Evolutionary conservation across 1,140 invertebrate species (phyloP).

Genomic region (Drosophila repletoides): DNA sequence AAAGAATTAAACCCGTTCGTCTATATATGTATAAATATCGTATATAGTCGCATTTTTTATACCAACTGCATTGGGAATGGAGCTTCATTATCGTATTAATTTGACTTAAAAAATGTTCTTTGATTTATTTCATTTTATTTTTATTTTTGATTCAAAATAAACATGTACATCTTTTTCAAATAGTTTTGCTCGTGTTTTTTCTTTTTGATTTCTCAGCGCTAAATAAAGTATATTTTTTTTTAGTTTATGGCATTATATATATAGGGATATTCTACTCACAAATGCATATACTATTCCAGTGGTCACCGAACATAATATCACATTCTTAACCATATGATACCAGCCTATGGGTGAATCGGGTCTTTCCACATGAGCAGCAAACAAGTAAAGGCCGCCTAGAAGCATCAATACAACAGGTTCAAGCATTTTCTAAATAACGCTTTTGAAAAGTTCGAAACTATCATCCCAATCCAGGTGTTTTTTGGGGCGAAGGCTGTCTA

Average conservation of each 20-base stretch:
- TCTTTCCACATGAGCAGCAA: not conserved
- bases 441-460: not conserved
- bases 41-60: conserved; percentile 8
- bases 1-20: too few species aligned
- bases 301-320: conserved; percentile 4
- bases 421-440: conserved; percentile 27
- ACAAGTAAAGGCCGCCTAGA: conserved; percentile 20
- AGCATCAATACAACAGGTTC: conserved; percentile 20
- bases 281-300: conserved; percentile 18
- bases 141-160: conserved; percentile 50
- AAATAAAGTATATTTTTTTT: not conserved
- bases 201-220: not conserved
- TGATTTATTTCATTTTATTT: conserved; percentile 31
- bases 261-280: conserved; percentile 15
- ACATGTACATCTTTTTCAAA: conserved; percentile 61
- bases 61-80: conserved; percentile 11
- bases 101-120: too few species aligned
- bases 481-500: too few species aligned
- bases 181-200: not conserved
- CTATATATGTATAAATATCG: not conserved
- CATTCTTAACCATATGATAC: not conserved
- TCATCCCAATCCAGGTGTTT: not conserved
- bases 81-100: too few species aligned
- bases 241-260: not conserved
- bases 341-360: too few species aligned